A percentile compares a stretch with the other conserved stretches of the same genome.
phyloP scores from a whole-genome alignment of 2,797 vertebrate species.

The Eptatretus atami region DNA sequence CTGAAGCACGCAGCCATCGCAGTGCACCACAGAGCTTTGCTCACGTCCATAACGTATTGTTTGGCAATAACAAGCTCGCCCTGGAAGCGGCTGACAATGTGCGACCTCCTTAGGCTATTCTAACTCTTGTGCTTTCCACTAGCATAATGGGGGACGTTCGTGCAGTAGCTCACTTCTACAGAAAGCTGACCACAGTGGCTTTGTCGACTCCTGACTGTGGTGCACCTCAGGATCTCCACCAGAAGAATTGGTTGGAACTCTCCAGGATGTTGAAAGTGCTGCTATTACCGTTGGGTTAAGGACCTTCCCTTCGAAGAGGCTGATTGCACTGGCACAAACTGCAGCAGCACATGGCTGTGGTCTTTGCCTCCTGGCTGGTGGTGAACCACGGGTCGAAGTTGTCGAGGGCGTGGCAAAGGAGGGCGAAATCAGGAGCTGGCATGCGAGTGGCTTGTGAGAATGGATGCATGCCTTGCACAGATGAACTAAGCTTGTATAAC shows the following conservation, averaged over 20 bases:
- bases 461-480: too few relatives aligned
- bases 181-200: constrained; percentile 26
- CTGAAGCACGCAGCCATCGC: too few relatives aligned
- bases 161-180: constrained; percentile 30
- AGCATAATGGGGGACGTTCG: constrained; percentile 36
- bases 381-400: constrained; percentile 62
- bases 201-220: constrained; percentile 11
- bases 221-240: too few relatives aligned
- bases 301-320: too few relatives aligned
- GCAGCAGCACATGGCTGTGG: constrained; percentile 10
- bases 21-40: constrained; percentile 10
- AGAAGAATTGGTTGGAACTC: too few relatives aligned
- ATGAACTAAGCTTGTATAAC: too few relatives aligned
- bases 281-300: too few relatives aligned
- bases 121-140: constrained; percentile 30
- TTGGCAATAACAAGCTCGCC: constrained; percentile 46
- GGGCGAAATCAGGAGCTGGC: constrained; percentile 86
- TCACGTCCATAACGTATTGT: constrained; percentile 38
- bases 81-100: constrained; percentile 23
- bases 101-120: constrained; percentile 32
- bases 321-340: constrained; percentile 10
- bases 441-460: constrained; percentile 32
- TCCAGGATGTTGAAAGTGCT: too few relatives aligned
- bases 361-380: constrained; percentile 50
- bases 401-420: constrained; percentile 36